phyloP scores from a whole-genome alignment of 1,140 invertebrate species.

The Brachionus koreanus region DNA sequence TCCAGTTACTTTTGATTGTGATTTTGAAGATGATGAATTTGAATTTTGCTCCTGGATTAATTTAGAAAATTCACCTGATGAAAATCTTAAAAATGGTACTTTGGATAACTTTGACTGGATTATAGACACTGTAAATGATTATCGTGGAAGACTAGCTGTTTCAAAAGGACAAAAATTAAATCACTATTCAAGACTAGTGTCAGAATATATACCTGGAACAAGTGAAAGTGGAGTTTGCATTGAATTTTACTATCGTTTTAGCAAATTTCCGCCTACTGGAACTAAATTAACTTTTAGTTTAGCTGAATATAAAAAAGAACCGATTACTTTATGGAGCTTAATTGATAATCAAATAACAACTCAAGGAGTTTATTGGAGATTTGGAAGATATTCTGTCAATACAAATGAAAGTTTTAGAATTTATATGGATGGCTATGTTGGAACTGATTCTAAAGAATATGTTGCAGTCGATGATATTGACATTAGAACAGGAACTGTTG shows the following conservation, averaged over 20 bases:
- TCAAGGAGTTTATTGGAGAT: not conserved
- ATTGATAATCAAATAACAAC: not conserved
- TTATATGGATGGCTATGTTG: slow-evolving; percentile 4
- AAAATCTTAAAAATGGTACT: slow-evolving; percentile 4
- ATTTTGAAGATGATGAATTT: slow-evolving; percentile 28
- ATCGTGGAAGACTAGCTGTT: not conserved
- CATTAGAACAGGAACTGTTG: not conserved
- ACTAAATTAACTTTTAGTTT: not conserved
- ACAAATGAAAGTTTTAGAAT: slow-evolving; percentile 22
- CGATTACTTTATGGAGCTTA: not conserved
- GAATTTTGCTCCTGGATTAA: slow-evolving; percentile 27
- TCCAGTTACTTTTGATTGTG: slow-evolving; percentile 6
- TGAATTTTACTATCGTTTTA: slow-evolving; percentile 50
- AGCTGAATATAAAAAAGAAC: not conserved
- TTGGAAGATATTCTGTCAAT: slow-evolving; percentile 14
- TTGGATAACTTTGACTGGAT: slow-evolving; percentile 9
- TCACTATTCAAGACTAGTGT: not conserved
- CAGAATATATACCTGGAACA: not conserved
- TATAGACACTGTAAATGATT: not conserved
- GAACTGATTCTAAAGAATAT: slow-evolving; percentile 19
- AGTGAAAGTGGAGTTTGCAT: slow-evolving; percentile 20
- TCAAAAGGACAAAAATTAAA: slow-evolving; percentile 5
- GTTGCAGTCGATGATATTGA: not conserved
- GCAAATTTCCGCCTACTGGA: not conserved
- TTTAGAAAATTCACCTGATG: not conserved